phyloP scores from a whole-genome alignment of 2,113 vertebrate genomes.

The Hyaena hyaena region DNA sequence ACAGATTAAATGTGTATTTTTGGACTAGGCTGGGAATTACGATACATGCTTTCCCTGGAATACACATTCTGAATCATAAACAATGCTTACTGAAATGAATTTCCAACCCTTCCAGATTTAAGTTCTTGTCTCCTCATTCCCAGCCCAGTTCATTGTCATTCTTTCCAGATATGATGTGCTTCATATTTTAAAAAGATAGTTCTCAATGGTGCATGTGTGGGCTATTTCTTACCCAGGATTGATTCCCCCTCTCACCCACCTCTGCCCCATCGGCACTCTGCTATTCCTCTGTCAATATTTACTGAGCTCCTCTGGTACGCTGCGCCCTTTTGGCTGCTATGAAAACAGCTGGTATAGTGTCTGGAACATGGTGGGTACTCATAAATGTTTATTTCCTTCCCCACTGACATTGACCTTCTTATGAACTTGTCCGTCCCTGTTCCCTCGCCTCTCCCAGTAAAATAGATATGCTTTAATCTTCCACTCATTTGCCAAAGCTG shows the following conservation, averaged over 20 bases:
- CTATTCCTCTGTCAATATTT: background rate
- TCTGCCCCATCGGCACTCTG: background rate
- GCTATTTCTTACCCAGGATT: background rate
- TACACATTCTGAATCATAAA: background rate
- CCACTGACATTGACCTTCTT: background rate
- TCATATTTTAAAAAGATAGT: background rate
- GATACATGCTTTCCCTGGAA: background rate
- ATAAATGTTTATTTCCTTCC: conserved; percentile 4
- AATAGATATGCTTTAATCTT: background rate
- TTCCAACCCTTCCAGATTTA: background rate
- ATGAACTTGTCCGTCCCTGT: background rate
- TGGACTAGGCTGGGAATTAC: background rate
- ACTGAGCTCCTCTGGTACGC: background rate
- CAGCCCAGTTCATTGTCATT: background rate
- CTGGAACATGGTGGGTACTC: background rate
- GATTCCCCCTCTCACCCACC: too few species aligned
- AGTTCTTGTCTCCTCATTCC: background rate
- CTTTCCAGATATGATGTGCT: background rate
- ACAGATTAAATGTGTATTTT: background rate
- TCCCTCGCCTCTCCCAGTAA: background rate
- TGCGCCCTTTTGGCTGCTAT: background rate
- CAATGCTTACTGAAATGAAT: background rate
- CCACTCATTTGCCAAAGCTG: background rate
- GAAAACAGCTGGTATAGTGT: background rate
- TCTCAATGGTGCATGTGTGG: background rate